A percentile compares a stretch with the other conserved stretches of the same genome.
These are phyloP conservation scores for Coptodon rendalli DNA, from an alignment of 2,113 vertebrate species.

Conservation along the genomic window DNA sequence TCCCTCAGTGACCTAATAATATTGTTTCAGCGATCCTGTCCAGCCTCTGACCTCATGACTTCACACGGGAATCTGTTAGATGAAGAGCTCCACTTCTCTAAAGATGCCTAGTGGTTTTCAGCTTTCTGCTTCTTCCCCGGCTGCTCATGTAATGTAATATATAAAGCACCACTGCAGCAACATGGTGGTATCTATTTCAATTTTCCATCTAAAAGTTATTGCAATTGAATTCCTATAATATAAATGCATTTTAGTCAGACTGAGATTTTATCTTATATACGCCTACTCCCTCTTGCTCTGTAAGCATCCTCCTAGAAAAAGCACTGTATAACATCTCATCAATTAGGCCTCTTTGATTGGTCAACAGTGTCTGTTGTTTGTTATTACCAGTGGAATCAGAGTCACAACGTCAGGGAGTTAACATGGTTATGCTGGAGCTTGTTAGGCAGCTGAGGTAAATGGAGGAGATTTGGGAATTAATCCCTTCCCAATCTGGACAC, in stretches of 20 bases:
- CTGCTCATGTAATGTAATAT: not conserved
- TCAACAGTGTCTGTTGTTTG: conserved; percentile 10
- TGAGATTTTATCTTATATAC: not conserved
- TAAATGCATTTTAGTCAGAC: conserved; percentile 9
- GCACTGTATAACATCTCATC: not conserved
- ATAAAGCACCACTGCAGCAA: not conserved
- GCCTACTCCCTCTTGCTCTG: not conserved
- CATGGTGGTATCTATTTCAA: conserved; percentile 1
- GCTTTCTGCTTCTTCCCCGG: not conserved
- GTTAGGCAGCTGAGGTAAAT: conserved; percentile 61
- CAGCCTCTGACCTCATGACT: conserved; percentile 57
- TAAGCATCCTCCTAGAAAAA: not conserved
- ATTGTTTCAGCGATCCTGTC: conserved; percentile 66
- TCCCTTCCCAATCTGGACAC: conserved; percentile 63
- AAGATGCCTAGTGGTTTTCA: not conserved
- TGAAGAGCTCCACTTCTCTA: conserved; percentile 23
- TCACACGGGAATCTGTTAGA: conserved; percentile 40
- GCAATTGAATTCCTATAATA: conserved; percentile 1
- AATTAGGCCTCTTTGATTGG: conserved; percentile 12
- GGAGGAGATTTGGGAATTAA: conserved; percentile 64
- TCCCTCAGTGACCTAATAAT: conserved; percentile 67
- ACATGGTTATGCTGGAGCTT: conserved; percentile 42
- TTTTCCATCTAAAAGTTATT: not conserved
- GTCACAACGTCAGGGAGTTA: conserved; percentile 47
- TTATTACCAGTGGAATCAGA: conserved; percentile 24